Conservation (phyloP, 2,888 invertebrate species). For the Acleris holmiana region DNA sequence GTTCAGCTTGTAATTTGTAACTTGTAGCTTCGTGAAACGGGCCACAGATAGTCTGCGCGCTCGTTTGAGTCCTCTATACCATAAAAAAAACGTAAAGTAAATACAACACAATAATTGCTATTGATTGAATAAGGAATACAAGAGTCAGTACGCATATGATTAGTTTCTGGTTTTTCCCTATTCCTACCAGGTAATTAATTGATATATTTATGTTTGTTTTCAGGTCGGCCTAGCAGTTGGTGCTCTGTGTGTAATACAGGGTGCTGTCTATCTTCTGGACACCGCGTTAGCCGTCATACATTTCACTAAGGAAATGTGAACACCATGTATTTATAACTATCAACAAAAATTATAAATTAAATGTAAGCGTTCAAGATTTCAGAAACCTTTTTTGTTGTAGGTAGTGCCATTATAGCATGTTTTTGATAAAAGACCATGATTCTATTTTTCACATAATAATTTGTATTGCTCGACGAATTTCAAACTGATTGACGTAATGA, state of each 20-base stretch:
- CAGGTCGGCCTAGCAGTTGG: slow-evolving; percentile 92
- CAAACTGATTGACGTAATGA: slow-evolving; percentile 12
- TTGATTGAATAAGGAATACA: too few relatives aligned
- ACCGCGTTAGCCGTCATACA: slow-evolving; percentile 90
- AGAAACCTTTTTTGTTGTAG: slow-evolving; percentile 17
- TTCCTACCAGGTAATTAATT: not conserved
- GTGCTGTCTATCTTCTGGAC: slow-evolving; percentile 92
- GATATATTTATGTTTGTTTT: slow-evolving; percentile 39
- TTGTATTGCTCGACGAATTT: not conserved
- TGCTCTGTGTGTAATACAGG: slow-evolving; percentile 90
- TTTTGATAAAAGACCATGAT: not conserved
- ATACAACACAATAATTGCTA: too few relatives aligned
- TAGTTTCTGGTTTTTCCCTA: too few relatives aligned
- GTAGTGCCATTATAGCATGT: slow-evolving; percentile 4
- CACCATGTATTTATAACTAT: slow-evolving; percentile 1
- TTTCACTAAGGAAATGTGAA: slow-evolving; percentile 87
- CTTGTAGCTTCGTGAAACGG: too few relatives aligned
- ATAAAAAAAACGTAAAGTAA: too few relatives aligned
- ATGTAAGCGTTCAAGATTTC: slow-evolving; percentile 15
- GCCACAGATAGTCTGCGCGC: too few relatives aligned
- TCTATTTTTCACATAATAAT: not conserved
- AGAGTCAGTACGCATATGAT: too few relatives aligned
- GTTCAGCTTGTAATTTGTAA: too few relatives aligned
- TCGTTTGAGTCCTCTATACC: too few relatives aligned
- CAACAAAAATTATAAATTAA: slow-evolving; percentile 15